Conservation (phyloP, 2,888 invertebrate species). For the Griposia aprilina region DNA sequence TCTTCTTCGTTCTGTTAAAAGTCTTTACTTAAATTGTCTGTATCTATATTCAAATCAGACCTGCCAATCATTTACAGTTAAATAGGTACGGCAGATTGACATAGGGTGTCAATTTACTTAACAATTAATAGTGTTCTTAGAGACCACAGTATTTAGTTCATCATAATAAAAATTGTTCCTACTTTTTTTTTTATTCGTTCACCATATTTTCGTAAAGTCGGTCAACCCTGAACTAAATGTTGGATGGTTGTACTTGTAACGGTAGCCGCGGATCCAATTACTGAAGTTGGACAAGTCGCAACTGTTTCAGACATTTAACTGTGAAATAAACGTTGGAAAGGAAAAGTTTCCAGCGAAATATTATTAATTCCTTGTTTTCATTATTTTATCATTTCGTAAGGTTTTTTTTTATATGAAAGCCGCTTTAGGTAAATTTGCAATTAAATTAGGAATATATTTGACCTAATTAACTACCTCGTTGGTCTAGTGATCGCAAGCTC, state of each 20-base stretch:
- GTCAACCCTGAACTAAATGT: slow-evolving; percentile 54
- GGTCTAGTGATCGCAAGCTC: no score
- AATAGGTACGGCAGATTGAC: background rate
- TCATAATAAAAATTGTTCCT: background rate
- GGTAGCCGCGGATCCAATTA: slow-evolving; percentile 62
- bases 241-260: slow-evolving; percentile 56
- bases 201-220: slow-evolving; percentile 19
- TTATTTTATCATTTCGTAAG: slow-evolving; percentile 20
- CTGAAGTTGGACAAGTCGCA: slow-evolving; percentile 57
- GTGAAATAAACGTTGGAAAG: slow-evolving; percentile 59
- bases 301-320: slow-evolving; percentile 63
- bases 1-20: no score
- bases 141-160: background rate
- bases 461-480: background rate
- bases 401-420: background rate
- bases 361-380: slow-evolving; percentile 47
- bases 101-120: background rate
- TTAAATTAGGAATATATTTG: slow-evolving; percentile 5
- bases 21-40: no score
- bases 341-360: slow-evolving; percentile 42
- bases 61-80: no score
- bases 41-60: no score
- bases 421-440: background rate
- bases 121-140: background rate
- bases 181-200: slow-evolving; percentile 7